Percentiles rank a stretch among this genome's conserved stretches.
Conservation (phyloP, 2,113 vertebrate species). For the Apeltes quadracus region DNA sequence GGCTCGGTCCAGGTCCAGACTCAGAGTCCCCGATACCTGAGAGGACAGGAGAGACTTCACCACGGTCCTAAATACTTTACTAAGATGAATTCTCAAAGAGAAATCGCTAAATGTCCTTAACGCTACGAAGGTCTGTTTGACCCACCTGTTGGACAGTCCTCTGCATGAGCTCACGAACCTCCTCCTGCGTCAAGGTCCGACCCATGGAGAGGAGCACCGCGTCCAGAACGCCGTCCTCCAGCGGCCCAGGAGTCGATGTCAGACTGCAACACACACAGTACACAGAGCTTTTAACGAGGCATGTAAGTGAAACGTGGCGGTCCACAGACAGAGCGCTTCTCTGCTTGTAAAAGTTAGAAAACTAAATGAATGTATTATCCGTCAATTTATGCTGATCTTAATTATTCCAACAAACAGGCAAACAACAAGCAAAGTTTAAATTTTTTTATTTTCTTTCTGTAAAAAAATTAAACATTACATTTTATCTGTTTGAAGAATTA, state of each 20-base stretch:
- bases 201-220: constrained; percentile 88
- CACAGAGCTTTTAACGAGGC: too few relatives aligned
- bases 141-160: constrained; percentile 85
- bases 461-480: constrained; percentile 41
- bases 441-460: constrained; percentile 56
- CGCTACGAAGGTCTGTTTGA: too few relatives aligned
- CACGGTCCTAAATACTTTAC: too few relatives aligned
- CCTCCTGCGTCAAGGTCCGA: constrained; percentile 91
- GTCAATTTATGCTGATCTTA: background rate
- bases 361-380: too few relatives aligned
- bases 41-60: background rate
- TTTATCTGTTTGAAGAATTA: constrained; percentile 1
- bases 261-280: constrained; percentile 45
- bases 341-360: too few relatives aligned
- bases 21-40: constrained; percentile 88
- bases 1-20: constrained; percentile 84
- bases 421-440: constrained; percentile 58
- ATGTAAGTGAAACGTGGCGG: too few relatives aligned
- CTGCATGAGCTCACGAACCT: constrained; percentile 90
- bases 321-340: too few relatives aligned
- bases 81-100: too few relatives aligned
- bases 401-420: constrained; percentile 31
- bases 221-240: constrained; percentile 85
- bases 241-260: constrained; percentile 43
- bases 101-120: too few relatives aligned